Evolutionary conservation across 1,140 invertebrate genomes (phyloP).

Genomic region (Littorina saxatilis): DNA sequence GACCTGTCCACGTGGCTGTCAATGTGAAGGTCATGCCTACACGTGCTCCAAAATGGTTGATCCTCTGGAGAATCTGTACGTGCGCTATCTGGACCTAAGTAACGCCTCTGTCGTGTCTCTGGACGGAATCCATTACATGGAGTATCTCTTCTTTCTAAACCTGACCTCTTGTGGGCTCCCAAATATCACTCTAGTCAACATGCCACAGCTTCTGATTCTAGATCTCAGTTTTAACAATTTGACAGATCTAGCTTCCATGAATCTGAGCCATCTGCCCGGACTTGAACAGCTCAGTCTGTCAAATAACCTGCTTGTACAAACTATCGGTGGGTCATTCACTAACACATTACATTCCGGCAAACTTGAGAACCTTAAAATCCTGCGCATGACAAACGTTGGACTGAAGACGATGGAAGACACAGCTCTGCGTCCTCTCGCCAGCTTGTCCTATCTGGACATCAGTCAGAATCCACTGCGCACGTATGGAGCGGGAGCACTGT

Average conservation of each 20-base stretch:
- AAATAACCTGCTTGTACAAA: not conserved
- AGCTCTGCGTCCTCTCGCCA: conserved; percentile 5
- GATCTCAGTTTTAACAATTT: conserved; percentile 25
- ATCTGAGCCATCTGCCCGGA: not conserved
- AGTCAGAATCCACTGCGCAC: conserved; percentile 34
- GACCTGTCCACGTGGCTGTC: conserved; percentile 23
- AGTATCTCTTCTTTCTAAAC: conserved; percentile 35
- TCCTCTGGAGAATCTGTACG: not conserved
- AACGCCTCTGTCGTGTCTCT: not conserved
- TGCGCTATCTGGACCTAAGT: conserved; percentile 23
- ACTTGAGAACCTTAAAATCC: conserved; percentile 38
- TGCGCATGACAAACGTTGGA: conserved; percentile 23
- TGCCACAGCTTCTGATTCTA: conserved; percentile 19
- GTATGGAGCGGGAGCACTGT: conserved; percentile 35
- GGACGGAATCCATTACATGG: not conserved
- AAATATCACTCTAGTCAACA: not conserved
- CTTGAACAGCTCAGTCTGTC: not conserved
- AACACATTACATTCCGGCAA: conserved; percentile 39
- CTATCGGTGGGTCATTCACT: too few species aligned
- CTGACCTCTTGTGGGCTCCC: conserved; percentile 8
- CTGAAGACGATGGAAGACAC: conserved; percentile 26
- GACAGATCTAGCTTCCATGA: not conserved
- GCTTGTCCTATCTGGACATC: conserved; percentile 33
- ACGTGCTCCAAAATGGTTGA: not conserved
- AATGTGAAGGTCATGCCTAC: conserved; percentile 22